Evolutionary conservation across 2,113 vertebrate genomes (phyloP).

Genomic region (Sprattus sprattus): DNA sequence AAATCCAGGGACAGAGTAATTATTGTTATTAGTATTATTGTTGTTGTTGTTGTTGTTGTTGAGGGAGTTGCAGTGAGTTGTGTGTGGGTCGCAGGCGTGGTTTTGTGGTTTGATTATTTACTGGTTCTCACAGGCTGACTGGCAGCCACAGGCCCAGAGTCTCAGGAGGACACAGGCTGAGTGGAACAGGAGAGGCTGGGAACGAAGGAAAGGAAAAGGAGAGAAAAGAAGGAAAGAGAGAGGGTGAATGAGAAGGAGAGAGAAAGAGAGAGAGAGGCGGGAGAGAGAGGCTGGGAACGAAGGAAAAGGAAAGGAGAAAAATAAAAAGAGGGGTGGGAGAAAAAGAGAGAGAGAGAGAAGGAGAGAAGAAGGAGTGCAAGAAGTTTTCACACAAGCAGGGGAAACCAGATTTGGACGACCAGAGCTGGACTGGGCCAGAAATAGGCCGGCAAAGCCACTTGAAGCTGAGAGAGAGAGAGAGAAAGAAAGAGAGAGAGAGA

Average conservation of each 20-base stretch:
- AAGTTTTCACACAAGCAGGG: background rate
- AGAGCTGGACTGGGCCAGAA: conserved; percentile 37
- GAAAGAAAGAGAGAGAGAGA: no score
- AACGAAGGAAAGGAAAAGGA: background rate
- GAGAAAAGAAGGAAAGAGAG: background rate
- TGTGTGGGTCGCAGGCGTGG: no score
- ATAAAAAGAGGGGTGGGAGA: no score
- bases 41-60: no score
- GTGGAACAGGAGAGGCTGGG: background rate
- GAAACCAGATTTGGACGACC: conserved; percentile 36
- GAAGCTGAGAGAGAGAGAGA: background rate
- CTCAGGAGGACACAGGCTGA: no score
- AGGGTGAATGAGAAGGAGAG: background rate
- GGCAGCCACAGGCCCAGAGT: no score
- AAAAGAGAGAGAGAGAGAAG: background rate
- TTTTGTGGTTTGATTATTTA: no score
- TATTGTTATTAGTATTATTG: no score
- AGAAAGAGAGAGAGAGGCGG: background rate
- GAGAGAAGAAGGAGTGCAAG: background rate
- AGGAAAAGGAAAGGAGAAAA: no score
- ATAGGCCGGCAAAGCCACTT: conserved; percentile 9
- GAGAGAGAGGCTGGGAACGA: background rate
- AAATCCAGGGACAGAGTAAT: no score
- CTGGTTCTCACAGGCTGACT: no score
- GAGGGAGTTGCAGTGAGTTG: no score